phyloP scores from a whole-genome alignment of 1,140 invertebrate species.

The Brachionus koreanus region DNA sequence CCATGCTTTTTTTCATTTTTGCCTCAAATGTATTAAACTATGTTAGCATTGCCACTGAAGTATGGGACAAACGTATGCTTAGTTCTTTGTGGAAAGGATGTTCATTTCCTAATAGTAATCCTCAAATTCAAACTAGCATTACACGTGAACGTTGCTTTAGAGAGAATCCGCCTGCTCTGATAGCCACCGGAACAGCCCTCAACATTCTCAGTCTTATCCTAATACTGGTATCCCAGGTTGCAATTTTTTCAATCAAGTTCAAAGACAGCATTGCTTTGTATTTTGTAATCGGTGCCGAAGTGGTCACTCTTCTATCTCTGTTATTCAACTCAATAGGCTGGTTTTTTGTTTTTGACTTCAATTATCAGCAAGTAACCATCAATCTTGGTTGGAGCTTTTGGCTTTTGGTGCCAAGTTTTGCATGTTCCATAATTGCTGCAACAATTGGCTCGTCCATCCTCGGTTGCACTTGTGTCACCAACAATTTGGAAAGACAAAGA shows the following conservation, averaged over 20 bases:
- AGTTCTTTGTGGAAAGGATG: background rate
- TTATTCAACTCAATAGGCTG: conserved; percentile 35
- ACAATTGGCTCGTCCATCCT: conserved; percentile 27
- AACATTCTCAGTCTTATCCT: conserved; percentile 19
- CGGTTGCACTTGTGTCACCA: conserved; percentile 41
- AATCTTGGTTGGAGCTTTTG: conserved; percentile 24
- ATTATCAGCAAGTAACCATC: background rate
- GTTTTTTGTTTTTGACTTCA: conserved; percentile 18
- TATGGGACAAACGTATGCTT: background rate
- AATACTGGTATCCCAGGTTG: conserved; percentile 15
- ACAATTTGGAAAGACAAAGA: background rate
- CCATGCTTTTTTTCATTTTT: conserved; percentile 21
- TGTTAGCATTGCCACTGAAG: conserved; percentile 24
- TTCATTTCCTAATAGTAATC: background rate
- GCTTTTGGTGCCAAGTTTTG: conserved; percentile 12
- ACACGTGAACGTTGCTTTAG: conserved; percentile 21
- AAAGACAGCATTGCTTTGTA: conserved; percentile 36
- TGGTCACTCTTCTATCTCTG: background rate
- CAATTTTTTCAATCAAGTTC: conserved; percentile 13
- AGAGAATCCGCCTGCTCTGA: conserved; percentile 35
- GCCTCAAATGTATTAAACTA: conserved; percentile 39
- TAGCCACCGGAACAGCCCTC: conserved; percentile 34
- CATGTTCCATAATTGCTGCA: background rate
- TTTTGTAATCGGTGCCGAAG: conserved; percentile 42
- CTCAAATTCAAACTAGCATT: background rate